These are phyloP conservation scores for Knipowitschia caucasica DNA, from an alignment of 2,797 vertebrate species.

Conservation along the genomic window DNA sequence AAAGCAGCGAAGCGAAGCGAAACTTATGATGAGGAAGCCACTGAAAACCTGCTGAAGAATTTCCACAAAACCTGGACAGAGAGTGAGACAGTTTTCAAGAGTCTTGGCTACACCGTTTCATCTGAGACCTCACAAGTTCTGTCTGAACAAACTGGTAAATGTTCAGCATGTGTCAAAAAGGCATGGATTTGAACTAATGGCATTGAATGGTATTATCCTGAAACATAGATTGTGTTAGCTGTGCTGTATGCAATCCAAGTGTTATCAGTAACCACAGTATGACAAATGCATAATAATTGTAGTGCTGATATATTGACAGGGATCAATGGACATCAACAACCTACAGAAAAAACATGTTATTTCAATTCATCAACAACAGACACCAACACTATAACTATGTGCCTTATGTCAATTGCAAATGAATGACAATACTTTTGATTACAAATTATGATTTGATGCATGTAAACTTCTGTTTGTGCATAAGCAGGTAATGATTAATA, in stretches of 20 bases:
- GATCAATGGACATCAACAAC: neutral
- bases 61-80: constrained; percentile 87
- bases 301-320: neutral
- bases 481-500: neutral
- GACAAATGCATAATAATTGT: neutral
- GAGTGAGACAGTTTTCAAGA: constrained; percentile 83
- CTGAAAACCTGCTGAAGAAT: constrained; percentile 79
- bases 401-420: neutral
- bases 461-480: neutral
- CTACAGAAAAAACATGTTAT: no score
- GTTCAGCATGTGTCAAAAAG: constrained; percentile 61
- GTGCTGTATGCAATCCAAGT: neutral
- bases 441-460: neutral
- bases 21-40: constrained; percentile 67
- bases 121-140: constrained; percentile 73
- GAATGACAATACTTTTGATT: neutral
- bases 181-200: constrained; percentile 26
- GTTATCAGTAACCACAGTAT: neutral
- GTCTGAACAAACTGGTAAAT: constrained; percentile 79
- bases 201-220: constrained; percentile 16
- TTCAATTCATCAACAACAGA: no score
- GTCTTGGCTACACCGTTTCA: constrained; percentile 77
- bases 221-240: constrained; percentile 13
- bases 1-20: constrained; percentile 64
- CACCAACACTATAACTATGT: no score